phyloP scores from a whole-genome alignment of 2,113 vertebrate genomes.

The Tenrec ecaudatus region DNA sequence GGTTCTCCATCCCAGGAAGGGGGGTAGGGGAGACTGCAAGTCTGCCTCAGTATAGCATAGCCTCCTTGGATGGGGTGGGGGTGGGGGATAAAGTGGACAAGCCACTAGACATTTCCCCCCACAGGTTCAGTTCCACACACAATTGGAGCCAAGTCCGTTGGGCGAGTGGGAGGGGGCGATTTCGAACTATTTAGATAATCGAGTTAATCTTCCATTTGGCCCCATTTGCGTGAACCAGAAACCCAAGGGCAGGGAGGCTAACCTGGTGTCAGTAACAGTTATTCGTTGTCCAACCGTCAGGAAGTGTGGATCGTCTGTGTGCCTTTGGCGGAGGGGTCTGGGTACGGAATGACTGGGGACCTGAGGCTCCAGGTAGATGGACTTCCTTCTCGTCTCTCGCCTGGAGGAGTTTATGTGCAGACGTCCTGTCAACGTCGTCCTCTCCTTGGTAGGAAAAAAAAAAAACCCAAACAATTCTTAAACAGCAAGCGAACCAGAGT shows the following conservation, averaged over 20 bases:
- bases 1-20: not conserved
- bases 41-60: not conserved
- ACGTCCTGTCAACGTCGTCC: not conserved
- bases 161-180: not conserved
- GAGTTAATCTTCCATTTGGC: slow-evolving; percentile 1
- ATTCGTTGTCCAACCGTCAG: slow-evolving; percentile 45
- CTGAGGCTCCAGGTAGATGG: not conserved
- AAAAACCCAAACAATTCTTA: not conserved
- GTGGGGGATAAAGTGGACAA: not conserved
- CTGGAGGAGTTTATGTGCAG: not conserved
- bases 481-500: not conserved
- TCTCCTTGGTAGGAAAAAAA: not conserved
- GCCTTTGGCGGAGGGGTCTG: not conserved
- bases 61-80: not conserved
- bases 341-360: not conserved
- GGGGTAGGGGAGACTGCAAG: too few relatives aligned
- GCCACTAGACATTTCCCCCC: not conserved
- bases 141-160: not conserved
- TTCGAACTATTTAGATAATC: not conserved
- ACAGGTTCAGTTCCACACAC: not conserved
- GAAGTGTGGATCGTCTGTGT: not conserved
- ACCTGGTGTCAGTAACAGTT: not conserved
- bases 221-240: not conserved
- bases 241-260: not conserved
- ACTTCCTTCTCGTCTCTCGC: not conserved